These are phyloP conservation scores for Anabacerthia variegaticeps DNA, from an alignment of 2,797 vertebrate genomes.

Conservation along the genomic window DNA sequence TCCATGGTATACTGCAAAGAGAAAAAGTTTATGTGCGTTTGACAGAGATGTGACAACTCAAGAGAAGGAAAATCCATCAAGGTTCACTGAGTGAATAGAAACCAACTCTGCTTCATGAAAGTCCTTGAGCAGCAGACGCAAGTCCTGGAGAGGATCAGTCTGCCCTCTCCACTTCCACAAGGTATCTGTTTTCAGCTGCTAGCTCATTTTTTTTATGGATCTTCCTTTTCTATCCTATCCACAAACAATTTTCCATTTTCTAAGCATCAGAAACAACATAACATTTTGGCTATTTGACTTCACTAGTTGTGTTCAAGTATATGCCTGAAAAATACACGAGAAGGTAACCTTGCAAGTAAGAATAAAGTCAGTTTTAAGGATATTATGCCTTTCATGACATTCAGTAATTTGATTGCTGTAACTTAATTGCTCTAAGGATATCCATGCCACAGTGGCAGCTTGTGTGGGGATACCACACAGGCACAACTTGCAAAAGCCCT, in stretches of 20 bases:
- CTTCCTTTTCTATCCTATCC: neutral
- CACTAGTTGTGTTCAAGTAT: neutral
- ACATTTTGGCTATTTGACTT: neutral
- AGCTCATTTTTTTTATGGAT: neutral
- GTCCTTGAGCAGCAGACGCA: neutral
- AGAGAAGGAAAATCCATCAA: neutral
- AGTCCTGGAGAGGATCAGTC: neutral
- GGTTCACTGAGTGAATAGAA: neutral
- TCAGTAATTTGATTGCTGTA: neutral
- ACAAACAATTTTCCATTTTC: neutral
- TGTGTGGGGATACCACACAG: fast-evolving
- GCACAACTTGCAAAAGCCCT: neutral
- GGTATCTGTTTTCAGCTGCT: neutral
- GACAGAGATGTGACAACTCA: neutral
- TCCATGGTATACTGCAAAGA: neutral
- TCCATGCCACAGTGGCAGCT: neutral
- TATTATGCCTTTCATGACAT: neutral
- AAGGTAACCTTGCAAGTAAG: neutral
- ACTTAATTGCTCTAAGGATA: neutral
- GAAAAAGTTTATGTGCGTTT: neutral
- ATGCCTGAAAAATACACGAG: neutral
- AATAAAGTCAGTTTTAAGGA: neutral
- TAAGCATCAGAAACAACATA: neutral
- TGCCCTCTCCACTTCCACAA: neutral
- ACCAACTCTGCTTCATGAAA: neutral